Conservation (phyloP, 2,113 vertebrate species). For the Rhodinocichla rosea region DNA sequence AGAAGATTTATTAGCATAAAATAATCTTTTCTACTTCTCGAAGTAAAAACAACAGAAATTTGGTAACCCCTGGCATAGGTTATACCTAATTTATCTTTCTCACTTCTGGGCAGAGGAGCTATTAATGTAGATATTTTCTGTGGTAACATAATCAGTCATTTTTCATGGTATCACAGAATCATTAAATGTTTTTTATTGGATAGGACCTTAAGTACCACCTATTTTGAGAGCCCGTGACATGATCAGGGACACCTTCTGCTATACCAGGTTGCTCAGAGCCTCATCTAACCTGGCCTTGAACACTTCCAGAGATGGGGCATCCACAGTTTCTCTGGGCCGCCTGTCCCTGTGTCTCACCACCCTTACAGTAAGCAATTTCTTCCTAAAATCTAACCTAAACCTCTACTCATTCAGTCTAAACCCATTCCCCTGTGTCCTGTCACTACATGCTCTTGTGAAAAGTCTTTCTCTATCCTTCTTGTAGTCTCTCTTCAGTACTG, state of each 20-base stretch:
- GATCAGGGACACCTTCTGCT: neutral
- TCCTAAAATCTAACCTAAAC: neutral
- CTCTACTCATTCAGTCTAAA: neutral
- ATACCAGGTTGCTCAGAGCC: neutral
- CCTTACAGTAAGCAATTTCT: neutral
- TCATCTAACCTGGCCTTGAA: neutral
- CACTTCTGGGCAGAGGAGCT: neutral
- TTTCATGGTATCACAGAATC: neutral
- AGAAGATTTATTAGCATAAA: neutral
- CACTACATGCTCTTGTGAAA: neutral
- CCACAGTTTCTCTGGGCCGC: neutral
- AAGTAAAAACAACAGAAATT: neutral
- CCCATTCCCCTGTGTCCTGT: neutral
- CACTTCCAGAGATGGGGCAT: neutral
- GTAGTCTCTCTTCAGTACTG: neutral
- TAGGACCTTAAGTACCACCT: neutral
- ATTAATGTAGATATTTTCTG: neutral
- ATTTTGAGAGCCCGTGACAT: rapidly evolving
- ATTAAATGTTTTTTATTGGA: neutral
- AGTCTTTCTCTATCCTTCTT: no score
- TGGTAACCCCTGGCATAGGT: neutral
- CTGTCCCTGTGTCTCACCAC: neutral
- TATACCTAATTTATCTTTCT: neutral
- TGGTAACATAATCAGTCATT: neutral
- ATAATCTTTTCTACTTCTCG: neutral